These are phyloP conservation scores for Euborellia annulipes DNA, from an alignment of 1,140 invertebrate genomes.

Conservation along the genomic window DNA sequence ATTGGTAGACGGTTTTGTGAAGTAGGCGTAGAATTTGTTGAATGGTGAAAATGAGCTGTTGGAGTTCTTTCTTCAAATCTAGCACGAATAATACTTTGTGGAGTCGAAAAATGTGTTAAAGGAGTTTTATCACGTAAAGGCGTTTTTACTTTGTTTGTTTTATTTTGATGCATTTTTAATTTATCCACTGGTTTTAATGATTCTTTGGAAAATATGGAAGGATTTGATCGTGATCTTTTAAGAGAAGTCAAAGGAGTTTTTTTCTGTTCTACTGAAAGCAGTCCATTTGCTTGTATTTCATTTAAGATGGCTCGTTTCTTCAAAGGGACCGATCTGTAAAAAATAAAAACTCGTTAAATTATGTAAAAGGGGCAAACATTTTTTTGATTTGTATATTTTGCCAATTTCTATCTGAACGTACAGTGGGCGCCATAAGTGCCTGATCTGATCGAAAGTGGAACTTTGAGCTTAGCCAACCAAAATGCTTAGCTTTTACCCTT, in stretches of 20 bases:
- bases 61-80: neutral
- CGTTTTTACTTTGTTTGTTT: constrained; percentile 14
- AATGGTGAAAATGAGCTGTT: neutral
- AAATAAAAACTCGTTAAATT: too few species aligned
- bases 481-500: too few species aligned
- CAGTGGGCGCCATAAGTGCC: too few species aligned
- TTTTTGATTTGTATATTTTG: too few species aligned
- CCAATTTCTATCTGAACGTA: too few species aligned
- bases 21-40: neutral
- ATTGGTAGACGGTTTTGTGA: constrained; percentile 18
- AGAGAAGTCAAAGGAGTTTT: constrained; percentile 9
- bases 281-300: constrained; percentile 14
- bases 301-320: neutral
- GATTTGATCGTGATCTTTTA: constrained; percentile 8
- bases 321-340: too few species aligned
- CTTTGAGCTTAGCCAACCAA: too few species aligned
- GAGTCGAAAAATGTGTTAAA: constrained; percentile 22
- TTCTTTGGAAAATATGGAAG: neutral
- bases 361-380: too few species aligned
- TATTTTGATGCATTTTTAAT: constrained; percentile 19
- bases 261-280: constrained; percentile 13
- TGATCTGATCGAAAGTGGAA: too few species aligned
- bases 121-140: constrained; percentile 18
- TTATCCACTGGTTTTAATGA: constrained; percentile 15
- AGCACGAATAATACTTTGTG: constrained; percentile 10